Evolutionary conservation across 2,888 invertebrate species (phyloP).

Genomic region (Ferdinandea cuprea): DNA sequence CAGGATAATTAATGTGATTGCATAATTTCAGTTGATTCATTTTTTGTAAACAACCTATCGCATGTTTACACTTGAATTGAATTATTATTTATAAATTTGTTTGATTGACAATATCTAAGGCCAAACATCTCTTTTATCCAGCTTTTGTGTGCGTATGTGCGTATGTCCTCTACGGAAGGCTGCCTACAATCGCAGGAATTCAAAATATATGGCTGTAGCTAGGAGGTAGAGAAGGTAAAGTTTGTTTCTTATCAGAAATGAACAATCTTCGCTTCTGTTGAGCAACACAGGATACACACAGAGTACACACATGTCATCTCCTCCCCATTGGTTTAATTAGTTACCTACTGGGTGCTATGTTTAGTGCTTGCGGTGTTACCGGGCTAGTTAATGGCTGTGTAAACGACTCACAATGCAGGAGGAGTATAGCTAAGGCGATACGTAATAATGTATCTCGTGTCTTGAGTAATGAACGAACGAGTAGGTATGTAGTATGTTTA

Average conservation of each 20-base stretch:
- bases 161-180: conserved; percentile 26
- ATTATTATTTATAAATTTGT: conserved; percentile 70
- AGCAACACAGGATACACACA: conserved; percentile 17
- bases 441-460: conserved; percentile 46
- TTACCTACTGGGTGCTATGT: conserved; percentile 11
- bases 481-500: too few relatives aligned
- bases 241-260: conserved; percentile 53
- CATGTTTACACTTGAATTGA: conserved; percentile 73
- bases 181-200: conserved; percentile 21
- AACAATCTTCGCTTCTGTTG: conserved; percentile 66
- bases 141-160: conserved; percentile 10
- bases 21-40: conserved; percentile 55
- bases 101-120: conserved; percentile 71
- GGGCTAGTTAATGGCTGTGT: conserved; percentile 55
- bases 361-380: neutral
- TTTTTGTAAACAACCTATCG: conserved; percentile 56
- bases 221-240: conserved; percentile 29
- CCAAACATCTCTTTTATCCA: conserved; percentile 53
- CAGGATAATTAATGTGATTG: conserved; percentile 71
- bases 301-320: conserved; percentile 33
- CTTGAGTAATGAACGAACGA: conserved; percentile 54
- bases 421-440: conserved; percentile 16
- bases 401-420: conserved; percentile 26
- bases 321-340: conserved; percentile 64
- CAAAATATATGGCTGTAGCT: conserved; percentile 10